Evolutionary conservation across 2,113 vertebrate species (phyloP).

Genomic region (Corydoras sp.): DNA sequence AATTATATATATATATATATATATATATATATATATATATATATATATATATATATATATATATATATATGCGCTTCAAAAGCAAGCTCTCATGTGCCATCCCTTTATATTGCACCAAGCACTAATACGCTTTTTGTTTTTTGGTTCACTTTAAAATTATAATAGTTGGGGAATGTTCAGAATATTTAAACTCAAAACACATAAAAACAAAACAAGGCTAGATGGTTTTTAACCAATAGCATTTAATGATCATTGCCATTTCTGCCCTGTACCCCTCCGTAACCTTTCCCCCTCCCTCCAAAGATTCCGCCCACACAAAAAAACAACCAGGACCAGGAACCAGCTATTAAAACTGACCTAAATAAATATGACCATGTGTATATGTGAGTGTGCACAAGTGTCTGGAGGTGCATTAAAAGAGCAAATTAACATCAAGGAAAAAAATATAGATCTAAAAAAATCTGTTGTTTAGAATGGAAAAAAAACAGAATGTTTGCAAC

Average conservation of each 20-base stretch:
- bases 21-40: no score
- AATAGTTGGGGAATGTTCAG: neutral
- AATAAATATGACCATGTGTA: conserved; percentile 68
- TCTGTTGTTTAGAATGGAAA: no score
- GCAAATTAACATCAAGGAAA: conserved; percentile 30
- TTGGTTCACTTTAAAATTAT: no score
- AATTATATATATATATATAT: neutral
- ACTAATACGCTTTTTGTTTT: no score
- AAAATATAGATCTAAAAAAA: neutral
- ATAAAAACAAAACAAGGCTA: conserved; percentile 1
- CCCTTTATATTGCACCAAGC: no score
- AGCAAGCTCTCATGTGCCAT: no score
- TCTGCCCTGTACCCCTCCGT: conserved; percentile 38
- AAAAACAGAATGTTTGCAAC: neutral
- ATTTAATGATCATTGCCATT: conserved; percentile 75
- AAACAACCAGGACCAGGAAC: conserved; percentile 29
- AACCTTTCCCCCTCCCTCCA: conserved; percentile 9
- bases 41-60: no score
- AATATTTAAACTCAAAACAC: neutral
- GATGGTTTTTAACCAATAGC: conserved; percentile 61
- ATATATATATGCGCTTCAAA: no score
- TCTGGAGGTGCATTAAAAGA: neutral
- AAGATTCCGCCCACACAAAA: conserved; percentile 38
- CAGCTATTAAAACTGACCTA: conserved; percentile 68
- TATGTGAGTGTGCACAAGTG: conserved; percentile 24